Base-by-base conservation (phyloP, 2,888 invertebrate species). In the Neuroscelio doddi region DNA sequence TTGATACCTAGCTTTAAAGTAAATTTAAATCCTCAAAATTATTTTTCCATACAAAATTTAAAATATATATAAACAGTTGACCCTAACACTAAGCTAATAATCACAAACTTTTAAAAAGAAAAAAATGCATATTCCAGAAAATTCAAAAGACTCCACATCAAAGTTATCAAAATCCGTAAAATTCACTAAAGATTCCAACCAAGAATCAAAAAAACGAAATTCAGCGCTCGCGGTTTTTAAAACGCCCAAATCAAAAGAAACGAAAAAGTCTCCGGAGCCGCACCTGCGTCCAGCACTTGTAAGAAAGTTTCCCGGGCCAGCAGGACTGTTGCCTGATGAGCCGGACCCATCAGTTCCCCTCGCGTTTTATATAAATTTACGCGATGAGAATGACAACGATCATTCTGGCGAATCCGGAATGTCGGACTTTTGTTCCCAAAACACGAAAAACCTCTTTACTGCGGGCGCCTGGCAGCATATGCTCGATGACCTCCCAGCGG, bases 241-340 rank as follows among this genome's bases (percentile, higher is more conserved):
- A 66, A 15, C 49, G 10, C 24, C 32, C 45, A 52, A 7, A n/a
- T 21, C 15, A 29, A 24, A 51, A 21, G 44, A 49, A 4, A 39
- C 2, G 2, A 55, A 62, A 57, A 64, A 47, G n/a, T 36, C 38
- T 9, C 38, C 34, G 1, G 47, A 59, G 3, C 24, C 34, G 1
- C 21, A 9, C 9, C 1, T 62, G 1, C 36, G 51, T 0, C 61
- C 69, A 46, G 30, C 63, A 47, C 21, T 82, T 10, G 53, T 77
- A 2, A 77, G 86, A 71, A 85, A 85, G 71, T 87, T 87, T 73
- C 86, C 87, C 3, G 87, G 87, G 1, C 87, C 87, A 32, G 87
- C 86, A 38, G 87, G 87, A 21, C 66, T 87, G 32, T 72, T 86
- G 16, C 83, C 84, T 7, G 83, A 85, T 38, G 52, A 71, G 32